Base-by-base conservation (phyloP, 1,140 invertebrate genomes). In the Amphibalanus amphitrite region DNA sequence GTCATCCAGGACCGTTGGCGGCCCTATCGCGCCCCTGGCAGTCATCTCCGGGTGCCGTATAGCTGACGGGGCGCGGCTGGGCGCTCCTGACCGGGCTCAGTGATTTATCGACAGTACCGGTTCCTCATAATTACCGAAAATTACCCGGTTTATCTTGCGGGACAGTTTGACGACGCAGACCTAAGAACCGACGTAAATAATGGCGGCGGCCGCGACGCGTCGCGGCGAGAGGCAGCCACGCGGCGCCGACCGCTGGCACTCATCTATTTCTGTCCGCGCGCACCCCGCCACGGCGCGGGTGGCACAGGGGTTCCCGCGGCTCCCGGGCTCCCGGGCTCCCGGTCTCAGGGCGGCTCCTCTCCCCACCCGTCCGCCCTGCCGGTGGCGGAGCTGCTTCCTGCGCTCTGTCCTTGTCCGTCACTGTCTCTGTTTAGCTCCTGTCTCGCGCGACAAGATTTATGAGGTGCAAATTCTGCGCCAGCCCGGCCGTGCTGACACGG, bases 71-170 rank as follows among this genome's bases (percentile, higher is more conserved):
- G 47, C 47, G 10, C 47, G 47, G 47, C 47, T 3, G 47, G 47
- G 47, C 47, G 13, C 47, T n/a, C 13, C 10, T 59, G 47, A 59
- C 47, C 47, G 10, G 20, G 47, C 13, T 38, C 47, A 23, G 47
- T 59, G 47, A 59, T 59, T 59, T 59, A 59, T 59, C 47, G 47
- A 13, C 47, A 59, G 47, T 59, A 59, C 47, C 20, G 47, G 47
- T 23, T 59, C 47, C 47, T 59, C 47, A 59, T 59, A 59, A 59
- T 59, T 59, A 59, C 47, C 47, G 47, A 59, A 59, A 59, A 59
- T 59, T 59, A 20, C 47, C 47, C 47, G 47, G 47, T 59, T 59
- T 59, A 59, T 59, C 47, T 59, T 59, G 47, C 20, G 47, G 47
- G 47, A 59, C 47, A 59, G 47, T 59, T 59, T 59, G 47, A 59